Percentiles rank a stretch among this genome's conserved stretches.
phyloP scores from a whole-genome alignment of 37 sponge, comb jelly and placozoan species.

The Dysidea cf. avara region DNA sequence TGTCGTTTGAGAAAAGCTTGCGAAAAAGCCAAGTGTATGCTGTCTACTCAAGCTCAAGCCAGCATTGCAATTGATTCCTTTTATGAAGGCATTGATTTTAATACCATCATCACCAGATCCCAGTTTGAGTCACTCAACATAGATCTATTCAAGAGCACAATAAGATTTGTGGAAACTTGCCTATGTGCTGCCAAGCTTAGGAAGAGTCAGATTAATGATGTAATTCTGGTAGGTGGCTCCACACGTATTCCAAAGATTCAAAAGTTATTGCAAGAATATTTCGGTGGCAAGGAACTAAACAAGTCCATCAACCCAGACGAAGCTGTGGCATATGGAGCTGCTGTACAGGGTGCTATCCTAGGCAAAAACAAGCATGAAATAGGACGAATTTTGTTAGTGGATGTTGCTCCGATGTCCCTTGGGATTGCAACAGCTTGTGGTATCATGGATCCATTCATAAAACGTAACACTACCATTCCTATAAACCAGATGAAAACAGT shows the following conservation, averaged over 20 bases:
- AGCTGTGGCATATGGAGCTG: conserved; percentile 99
- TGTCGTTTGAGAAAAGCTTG: conserved; percentile 90
- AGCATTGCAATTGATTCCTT: conserved; percentile 93
- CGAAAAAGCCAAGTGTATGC: conserved; percentile 88
- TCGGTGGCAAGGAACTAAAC: conserved; percentile 95
- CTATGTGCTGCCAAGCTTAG: conserved; percentile 85
- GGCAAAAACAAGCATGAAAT: conserved; percentile 90
- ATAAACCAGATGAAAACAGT: conserved; percentile 87
- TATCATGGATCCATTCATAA: conserved; percentile 94
- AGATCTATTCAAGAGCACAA: conserved; percentile 88
- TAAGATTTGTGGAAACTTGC: conserved; percentile 91
- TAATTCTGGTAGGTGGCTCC: conserved; percentile 97
- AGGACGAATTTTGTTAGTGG: conserved; percentile 90
- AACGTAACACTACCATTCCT: conserved; percentile 95
- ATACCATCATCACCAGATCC: conserved; percentile 91
- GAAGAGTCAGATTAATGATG: conserved; percentile 86
- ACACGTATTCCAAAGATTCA: conserved; percentile 98
- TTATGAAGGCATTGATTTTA: conserved; percentile 90
- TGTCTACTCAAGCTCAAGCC: conserved; percentile 89
- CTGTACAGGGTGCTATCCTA: conserved; percentile 94
- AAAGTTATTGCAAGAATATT: conserved; percentile 93
- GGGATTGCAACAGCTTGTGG: conserved; percentile 99
- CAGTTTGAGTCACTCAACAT: conserved; percentile 91
- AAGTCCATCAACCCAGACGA: no score
- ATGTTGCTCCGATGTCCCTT: conserved; percentile 93